A percentile compares a stretch with the other conserved stretches of the same genome.
Evolutionary conservation across 2,113 vertebrate species (phyloP).

Genomic region (Cavia aperea): DNA sequence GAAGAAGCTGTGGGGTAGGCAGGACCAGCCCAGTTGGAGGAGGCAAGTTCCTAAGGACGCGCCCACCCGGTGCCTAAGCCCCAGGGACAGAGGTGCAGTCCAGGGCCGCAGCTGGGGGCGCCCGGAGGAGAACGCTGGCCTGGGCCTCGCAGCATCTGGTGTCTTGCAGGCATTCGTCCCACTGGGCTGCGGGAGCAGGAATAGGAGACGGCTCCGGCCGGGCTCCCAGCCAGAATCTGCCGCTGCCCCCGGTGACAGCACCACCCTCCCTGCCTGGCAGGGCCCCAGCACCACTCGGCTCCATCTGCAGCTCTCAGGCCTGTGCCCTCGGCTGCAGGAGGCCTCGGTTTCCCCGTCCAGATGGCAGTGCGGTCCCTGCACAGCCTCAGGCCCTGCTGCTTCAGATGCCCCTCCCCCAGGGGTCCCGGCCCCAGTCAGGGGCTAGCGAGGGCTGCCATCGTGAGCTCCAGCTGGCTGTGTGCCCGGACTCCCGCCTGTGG

Average conservation of each 20-base stretch:
- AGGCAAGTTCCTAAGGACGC: background rate
- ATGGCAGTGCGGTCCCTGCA: too few species aligned
- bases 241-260: conserved; percentile 52
- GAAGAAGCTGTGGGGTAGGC: background rate
- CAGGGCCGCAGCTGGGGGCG: rapidly evolving
- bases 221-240: conserved; percentile 43
- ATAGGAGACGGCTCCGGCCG: conserved; percentile 31
- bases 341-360: background rate
- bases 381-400: background rate
- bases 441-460: background rate
- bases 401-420: background rate
- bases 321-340: background rate
- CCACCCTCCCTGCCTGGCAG: conserved; percentile 37
- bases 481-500: too few species aligned
- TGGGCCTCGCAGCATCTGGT: background rate
- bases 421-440: background rate
- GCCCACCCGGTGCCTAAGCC: background rate
- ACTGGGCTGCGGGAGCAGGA: background rate
- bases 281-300: background rate
- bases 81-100: background rate
- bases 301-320: background rate
- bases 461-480: background rate
- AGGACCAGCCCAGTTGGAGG: background rate
- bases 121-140: background rate
- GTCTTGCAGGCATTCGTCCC: background rate